Base-by-base conservation (phyloP, 1,140 invertebrate species). In the Philopotamus ludificatus region DNA sequence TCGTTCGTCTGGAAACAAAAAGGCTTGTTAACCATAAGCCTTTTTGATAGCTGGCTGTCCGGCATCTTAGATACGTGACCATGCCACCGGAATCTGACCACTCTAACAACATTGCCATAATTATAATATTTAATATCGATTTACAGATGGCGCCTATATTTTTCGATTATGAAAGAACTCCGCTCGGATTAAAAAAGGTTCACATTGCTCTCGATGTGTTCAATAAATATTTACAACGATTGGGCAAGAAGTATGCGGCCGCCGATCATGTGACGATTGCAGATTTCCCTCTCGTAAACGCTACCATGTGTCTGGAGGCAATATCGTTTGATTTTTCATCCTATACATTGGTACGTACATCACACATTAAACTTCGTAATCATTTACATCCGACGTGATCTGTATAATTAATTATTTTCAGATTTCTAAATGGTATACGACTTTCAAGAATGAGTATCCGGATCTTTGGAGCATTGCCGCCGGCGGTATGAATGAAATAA, bases 131-230 rank as follows among this genome's bases (percentile, higher is more conserved):
- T 60, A 45, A 39, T 53, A 22, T 60, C 10, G 3, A 25, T 51
- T 76, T 79, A 70, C 67, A 89, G 87, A 78, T 89, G 79, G 83
- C 83, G 0, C 89, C 89, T 34, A 87, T 89, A 71, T 89, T 89
- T 72, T 91, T 85, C 67, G 87, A 86, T 73, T 89, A 89, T 67
- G 72, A 87, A 72, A 80, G 86, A 63, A 89, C 85, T 1, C 81
- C 85, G 0, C 74, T 85, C 28, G 80, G 82, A 20, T 70, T 87
- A 22, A 89, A 88, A 72, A 88, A 86, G 74, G 77, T 86, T 0
- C 77, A 86, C 66, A 86, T 88, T 44, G 84, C 83, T 0, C 70
- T 91, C 15, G 80, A 84, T 20, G 81, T 85, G 2, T 89, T 90
- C 53, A 86, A 90, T 65, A 86, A 82, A 0, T 89, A 89, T 73